Evolutionary conservation across 2,797 vertebrate species (phyloP), one percentile per base, ranked within the genome.

Genomic region (Chelmon rostratus): DNA sequence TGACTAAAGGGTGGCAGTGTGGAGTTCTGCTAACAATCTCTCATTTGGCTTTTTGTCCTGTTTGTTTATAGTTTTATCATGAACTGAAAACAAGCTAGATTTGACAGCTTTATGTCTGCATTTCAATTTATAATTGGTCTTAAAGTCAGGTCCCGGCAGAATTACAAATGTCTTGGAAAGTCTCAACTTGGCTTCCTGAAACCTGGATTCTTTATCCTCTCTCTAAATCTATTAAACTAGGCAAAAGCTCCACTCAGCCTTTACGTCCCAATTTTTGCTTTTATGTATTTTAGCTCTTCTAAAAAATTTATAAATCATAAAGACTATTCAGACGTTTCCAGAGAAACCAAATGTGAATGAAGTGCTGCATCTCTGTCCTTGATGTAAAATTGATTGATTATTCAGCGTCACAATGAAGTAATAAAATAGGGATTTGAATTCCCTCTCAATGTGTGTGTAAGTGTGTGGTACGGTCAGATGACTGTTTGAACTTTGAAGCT

Each of bases 111-210:
- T 73, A 71, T 66, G 73, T 77, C 53, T 42, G 21, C 35, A 70
- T 70, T 71, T 61, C 18, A 74, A 79, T 89, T 79, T 74, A 68
- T 81, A 76, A 64, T 78, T 79, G 63, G 53, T 76, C 68, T 67
- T 76, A 73, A 85, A 80, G 47, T 73, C 61, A 33, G 31, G 21
- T 66, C 73, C 40, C 21, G 0, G 33, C 59, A 52, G 79, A 49
- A 40, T 78, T 79, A 44, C 37, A 73, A 70, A 76, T 44, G 28
- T 68, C 52, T 72, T 59, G 23, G 54, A 82, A 76, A 67, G 70
- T 42, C 31, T 52, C 10, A 37, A 79, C 56, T 58, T 74, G 53
- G 42, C 35, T 52, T 47, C 56, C 68, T 68, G 54, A 67, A 80
- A 76, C 13, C 35, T 62, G 35, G 12, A 61, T 67, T 58, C 31